Evolutionary conservation across 2,888 invertebrate species (phyloP), one percentile per base, ranked within the genome.

Genomic region (Tineola bisselliella): DNA sequence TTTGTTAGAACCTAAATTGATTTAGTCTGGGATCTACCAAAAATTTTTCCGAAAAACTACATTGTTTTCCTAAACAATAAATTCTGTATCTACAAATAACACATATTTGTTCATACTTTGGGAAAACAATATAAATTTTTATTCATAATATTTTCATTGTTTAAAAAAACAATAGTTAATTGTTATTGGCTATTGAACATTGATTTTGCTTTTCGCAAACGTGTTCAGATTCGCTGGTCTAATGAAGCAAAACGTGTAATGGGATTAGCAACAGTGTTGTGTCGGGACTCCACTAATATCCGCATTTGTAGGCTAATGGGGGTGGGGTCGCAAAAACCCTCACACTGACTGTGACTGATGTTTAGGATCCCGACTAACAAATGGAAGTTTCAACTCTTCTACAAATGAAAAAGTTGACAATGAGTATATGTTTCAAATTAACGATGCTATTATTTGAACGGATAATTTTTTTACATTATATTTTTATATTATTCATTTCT

Each of bases 241-340:
- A 76, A 75, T 72, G 74, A 72, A 69, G 66, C 68, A 67, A 70
- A 74, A 72, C 70, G 73, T 72, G 70, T 70, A 70, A 74, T 61
- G 66, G 70, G 70, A 76, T 76, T 75, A 75, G 68, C 72, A 64
- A 62, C 65, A 68, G 68, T 68, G 66, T 67, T 69, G 69, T 70
- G 70, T 69, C 65, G 66, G 64, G 62, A 65, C 66, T 66, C 68
- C 12, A 56, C 56, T 56, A 56, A 56, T 25, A 56, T 56, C 56
- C 56, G 13, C 58, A 58, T 58, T 58, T 58, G 58, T 58, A 58
- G 33, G 68, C 67, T 72, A 71, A 72, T 72, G 69, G 57, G 67
- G 66, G 65, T 62, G 62, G 52, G 66, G 65, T 70, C 72, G 65
- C 77, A 80, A 80, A 79, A 79, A 80, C 74, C 67, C 64, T 66